phyloP scores from a whole-genome alignment of 2,888 invertebrate species.

The Ectobius pallidus region DNA sequence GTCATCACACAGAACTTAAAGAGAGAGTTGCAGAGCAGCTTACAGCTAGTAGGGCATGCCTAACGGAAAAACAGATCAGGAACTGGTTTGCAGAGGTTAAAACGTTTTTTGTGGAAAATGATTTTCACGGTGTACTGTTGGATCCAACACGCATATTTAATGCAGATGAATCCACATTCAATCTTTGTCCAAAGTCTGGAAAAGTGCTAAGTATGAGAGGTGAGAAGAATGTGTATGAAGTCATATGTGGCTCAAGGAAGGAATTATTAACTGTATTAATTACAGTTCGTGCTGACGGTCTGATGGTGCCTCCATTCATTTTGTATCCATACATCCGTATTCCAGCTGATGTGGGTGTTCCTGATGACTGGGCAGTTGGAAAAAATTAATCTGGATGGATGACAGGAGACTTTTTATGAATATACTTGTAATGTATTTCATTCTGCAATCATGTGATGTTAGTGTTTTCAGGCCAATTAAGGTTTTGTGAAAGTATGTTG shows the following conservation, averaged over 20 bases:
- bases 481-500: background rate
- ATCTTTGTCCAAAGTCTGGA: slow-evolving; percentile 46
- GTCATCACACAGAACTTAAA: no score
- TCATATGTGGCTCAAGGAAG: slow-evolving; percentile 37
- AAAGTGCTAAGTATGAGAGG: slow-evolving; percentile 48
- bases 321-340: slow-evolving; percentile 48
- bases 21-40: slow-evolving; percentile 6
- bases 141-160: slow-evolving; percentile 38
- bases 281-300: slow-evolving; percentile 48
- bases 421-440: slow-evolving; percentile 50
- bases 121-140: background rate
- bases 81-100: slow-evolving; percentile 1
- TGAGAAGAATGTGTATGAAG: slow-evolving; percentile 46
- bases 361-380: slow-evolving; percentile 48
- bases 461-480: no score
- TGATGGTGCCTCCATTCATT: slow-evolving; percentile 47
- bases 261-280: slow-evolving; percentile 2
- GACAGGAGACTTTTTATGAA: no score
- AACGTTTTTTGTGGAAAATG: background rate
- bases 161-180: slow-evolving; percentile 46
- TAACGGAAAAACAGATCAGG: slow-evolving; percentile 14
- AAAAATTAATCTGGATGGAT: slow-evolving; percentile 49
- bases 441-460: slow-evolving; percentile 37
- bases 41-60: background rate
- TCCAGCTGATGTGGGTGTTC: slow-evolving; percentile 44